Evolutionary conservation across 2,888 invertebrate species (phyloP), one percentile per base, ranked within the genome.

Genomic region (Andricus quercusramuli): DNA sequence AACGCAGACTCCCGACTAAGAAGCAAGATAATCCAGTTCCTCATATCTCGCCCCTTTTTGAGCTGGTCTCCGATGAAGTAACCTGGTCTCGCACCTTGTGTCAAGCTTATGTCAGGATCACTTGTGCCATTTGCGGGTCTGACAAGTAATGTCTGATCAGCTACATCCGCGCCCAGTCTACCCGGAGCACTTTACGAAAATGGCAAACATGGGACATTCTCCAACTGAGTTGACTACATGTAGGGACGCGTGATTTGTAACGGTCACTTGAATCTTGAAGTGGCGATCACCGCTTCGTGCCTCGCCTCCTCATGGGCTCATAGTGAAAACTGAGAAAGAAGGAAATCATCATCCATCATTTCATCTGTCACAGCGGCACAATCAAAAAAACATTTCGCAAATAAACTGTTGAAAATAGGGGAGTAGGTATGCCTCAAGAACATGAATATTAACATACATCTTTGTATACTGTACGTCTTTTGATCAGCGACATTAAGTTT

Each of bases 31-130:
- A 88, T 86, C 87, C 83, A 91, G 91, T 91, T 91, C 91, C 91
- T 91, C 91, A 91, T 91, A 90, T 89, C 90, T 90, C 88, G 85
- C 83, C 84, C 90, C 91, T 88, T 90, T 91, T 90, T 87, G 87
- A 88, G 85, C 81, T 84, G 81, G 77, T 79, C 83, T 84, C 82
- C 82, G 86, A 86, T 90, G 89, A 89, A 89, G 90, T 88, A 91
- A 91, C 88, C 83, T 62, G 74, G n/a, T 65, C 83, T 83, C 83
- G 85, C 85, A 85, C 83, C 84, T 84, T 85, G 82, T 85, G 85
- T 85, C 86, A 83, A 82, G 84, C 87, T 89, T 86, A 85, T 90
- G 87, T 90, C 89, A 90, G 89, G 87, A 90, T 89, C 89, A 88
- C 85, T 82, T 83, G 85, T 84, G 84, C 80, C 84, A 74, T 74